Conservation (phyloP, 2,888 invertebrate species). For the Toxonevra muliebris region DNA sequence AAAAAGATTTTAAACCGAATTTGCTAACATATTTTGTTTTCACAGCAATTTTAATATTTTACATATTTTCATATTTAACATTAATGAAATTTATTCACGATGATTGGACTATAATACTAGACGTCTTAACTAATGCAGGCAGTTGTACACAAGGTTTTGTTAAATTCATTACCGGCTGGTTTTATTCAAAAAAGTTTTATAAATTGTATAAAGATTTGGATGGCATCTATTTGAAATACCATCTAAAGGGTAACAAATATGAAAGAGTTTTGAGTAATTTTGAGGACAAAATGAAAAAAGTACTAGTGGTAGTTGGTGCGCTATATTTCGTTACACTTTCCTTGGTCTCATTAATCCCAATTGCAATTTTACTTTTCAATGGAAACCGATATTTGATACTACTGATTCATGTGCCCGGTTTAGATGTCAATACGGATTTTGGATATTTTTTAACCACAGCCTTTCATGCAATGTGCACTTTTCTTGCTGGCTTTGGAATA, state of each 20-base stretch:
- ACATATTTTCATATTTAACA: constrained; percentile 31
- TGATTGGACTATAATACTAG: constrained; percentile 33
- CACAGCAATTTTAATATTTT: constrained; percentile 29
- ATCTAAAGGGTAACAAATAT: constrained; percentile 29
- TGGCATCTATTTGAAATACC: constrained; percentile 33
- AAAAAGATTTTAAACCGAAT: constrained; percentile 30
- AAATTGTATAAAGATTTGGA: neutral
- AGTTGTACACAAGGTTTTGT: constrained; percentile 29
- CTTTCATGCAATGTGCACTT: constrained; percentile 31
- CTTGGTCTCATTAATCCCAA: constrained; percentile 20
- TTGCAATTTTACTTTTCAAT: constrained; percentile 20
- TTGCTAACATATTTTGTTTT: constrained; percentile 28
- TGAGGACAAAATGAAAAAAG: constrained; percentile 20
- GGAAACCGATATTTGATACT: constrained; percentile 33
- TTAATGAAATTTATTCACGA: constrained; percentile 27
- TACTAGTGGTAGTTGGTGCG: constrained; percentile 19
- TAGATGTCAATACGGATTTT: constrained; percentile 30
- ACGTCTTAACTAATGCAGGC: constrained; percentile 31
- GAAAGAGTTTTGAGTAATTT: constrained; percentile 22
- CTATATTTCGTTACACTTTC: constrained; percentile 22
- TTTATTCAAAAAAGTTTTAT: neutral
- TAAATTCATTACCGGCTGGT: constrained; percentile 30
- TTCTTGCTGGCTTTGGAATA: constrained; percentile 38
- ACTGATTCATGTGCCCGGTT: constrained; percentile 38
- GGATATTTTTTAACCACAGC: constrained; percentile 38